Percentiles rank a stretch among this genome's conserved stretches.
These are phyloP conservation scores for Enteromius afrohamiltoni DNA, from an alignment of 2,797 vertebrate genomes.

Conservation along the genomic window DNA sequence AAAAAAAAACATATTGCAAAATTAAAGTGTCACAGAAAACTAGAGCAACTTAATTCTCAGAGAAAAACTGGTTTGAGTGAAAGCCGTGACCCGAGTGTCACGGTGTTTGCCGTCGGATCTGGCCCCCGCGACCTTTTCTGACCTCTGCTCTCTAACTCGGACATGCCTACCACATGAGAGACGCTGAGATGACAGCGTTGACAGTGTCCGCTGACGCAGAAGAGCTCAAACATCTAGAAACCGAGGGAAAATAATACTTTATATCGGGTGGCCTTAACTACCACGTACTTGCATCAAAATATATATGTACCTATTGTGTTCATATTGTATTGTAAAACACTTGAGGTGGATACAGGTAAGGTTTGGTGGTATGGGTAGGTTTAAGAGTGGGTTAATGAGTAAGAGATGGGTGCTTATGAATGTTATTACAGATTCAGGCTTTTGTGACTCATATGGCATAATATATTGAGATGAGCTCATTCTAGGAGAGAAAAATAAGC, in stretches of 20 bases:
- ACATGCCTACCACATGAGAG: conserved; percentile 42
- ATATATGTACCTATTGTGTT: no score
- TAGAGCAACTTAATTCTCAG: neutral
- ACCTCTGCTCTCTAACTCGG: conserved; percentile 7
- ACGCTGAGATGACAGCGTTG: conserved; percentile 37
- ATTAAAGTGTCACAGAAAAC: neutral
- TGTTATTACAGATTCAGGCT: neutral
- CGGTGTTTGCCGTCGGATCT: conserved; percentile 29
- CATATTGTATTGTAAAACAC: no score
- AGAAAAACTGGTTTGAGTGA: conserved; percentile 19
- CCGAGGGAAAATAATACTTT: neutral
- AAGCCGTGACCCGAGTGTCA: conserved; percentile 44
- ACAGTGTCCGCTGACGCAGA: neutral
- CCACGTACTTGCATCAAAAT: no score
- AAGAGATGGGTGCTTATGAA: no score
- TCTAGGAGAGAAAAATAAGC: neutral
- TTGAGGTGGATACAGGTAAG: no score
- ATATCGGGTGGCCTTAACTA: no score
- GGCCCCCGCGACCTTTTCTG: conserved; percentile 44
- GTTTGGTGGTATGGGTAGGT: no score
- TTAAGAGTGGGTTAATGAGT: no score
- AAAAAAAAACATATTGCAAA: conserved; percentile 2
- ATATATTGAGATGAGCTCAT: neutral
- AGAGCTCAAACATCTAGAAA: neutral
- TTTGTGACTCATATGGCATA: neutral